A percentile compares a stretch with the other conserved stretches of the same genome.
Conservation (phyloP, 2,888 invertebrate species). For the Lithophane semibrunnea region DNA sequence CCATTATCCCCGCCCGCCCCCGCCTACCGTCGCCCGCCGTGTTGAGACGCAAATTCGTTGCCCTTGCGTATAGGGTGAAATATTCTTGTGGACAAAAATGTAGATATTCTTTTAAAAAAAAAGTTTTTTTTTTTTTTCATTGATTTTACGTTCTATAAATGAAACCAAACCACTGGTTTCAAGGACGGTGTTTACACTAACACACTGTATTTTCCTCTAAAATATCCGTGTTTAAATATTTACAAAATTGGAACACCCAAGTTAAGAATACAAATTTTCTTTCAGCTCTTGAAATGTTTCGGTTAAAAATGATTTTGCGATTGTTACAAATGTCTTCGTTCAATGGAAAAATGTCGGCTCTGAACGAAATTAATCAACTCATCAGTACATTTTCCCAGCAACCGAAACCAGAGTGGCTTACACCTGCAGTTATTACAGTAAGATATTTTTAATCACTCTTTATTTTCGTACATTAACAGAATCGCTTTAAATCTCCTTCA, state of each 20-base stretch:
- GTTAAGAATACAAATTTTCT: conserved; percentile 19
- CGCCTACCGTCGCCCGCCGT: no score
- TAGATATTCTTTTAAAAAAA: no score
- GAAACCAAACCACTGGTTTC: no score
- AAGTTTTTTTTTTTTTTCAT: no score
- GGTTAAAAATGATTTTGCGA: conserved; percentile 98
- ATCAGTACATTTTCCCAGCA: conserved; percentile 97
- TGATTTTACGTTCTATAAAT: no score
- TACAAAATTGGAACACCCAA: background rate
- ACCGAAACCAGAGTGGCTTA: conserved; percentile 97
- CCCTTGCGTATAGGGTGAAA: no score
- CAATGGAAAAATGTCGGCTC: conserved; percentile 99
- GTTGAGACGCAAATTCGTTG: no score
- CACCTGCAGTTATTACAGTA: conserved; percentile 98
- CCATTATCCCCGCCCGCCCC: no score
- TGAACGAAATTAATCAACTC: conserved; percentile 99
- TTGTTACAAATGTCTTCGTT: conserved; percentile 99
- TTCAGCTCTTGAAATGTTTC: conserved; percentile 96
- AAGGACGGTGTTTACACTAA: no score
- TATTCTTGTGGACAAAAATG: no score
- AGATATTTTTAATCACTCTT: conserved; percentile 73
- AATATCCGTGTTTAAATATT: background rate
- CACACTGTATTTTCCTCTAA: background rate
- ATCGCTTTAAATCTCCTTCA: background rate
- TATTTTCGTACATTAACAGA: background rate